Conservation (phyloP, 2,888 invertebrate genomes). For the Congeria kusceri region DNA sequence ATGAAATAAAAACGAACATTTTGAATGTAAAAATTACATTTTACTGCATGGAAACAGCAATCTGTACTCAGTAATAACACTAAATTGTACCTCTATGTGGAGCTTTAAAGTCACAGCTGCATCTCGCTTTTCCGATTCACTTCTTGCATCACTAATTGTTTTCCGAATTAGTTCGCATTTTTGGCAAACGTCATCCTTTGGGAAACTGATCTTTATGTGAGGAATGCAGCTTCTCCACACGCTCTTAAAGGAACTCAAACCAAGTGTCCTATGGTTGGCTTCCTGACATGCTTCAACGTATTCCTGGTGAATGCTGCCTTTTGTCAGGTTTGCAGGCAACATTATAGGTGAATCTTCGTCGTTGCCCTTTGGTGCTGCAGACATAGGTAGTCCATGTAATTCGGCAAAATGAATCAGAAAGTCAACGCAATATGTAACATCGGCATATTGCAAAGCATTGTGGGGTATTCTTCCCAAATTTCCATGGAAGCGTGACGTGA, state of each 20-base stretch:
- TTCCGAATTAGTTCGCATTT: conserved; percentile 4
- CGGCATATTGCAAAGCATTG: conserved; percentile 5
- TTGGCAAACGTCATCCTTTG: conserved; percentile 12
- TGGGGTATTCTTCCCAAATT: conserved; percentile 18
- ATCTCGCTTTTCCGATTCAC: not conserved
- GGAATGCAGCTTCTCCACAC: not conserved
- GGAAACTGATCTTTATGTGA: not conserved
- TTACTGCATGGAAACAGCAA: too few relatives aligned
- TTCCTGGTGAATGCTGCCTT: not conserved
- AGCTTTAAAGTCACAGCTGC: not conserved
- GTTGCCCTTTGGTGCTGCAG: conserved; percentile 17
- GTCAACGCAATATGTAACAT: not conserved
- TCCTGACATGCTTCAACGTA: not conserved
- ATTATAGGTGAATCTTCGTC: conserved; percentile 11
- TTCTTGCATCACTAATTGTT: not conserved
- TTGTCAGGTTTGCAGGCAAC: not conserved
- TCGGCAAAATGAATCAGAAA: too few relatives aligned
- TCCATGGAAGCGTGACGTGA: conserved; percentile 19
- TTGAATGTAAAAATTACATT: too few relatives aligned
- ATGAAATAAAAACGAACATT: too few relatives aligned
- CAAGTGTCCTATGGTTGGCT: not conserved
- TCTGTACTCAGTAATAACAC: too few relatives aligned
- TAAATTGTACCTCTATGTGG: too few relatives aligned
- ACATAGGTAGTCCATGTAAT: not conserved
- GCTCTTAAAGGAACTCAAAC: conserved; percentile 5